Conservation (phyloP, 2,888 invertebrate genomes). For the Scaptomyza cyrtandrae region DNA sequence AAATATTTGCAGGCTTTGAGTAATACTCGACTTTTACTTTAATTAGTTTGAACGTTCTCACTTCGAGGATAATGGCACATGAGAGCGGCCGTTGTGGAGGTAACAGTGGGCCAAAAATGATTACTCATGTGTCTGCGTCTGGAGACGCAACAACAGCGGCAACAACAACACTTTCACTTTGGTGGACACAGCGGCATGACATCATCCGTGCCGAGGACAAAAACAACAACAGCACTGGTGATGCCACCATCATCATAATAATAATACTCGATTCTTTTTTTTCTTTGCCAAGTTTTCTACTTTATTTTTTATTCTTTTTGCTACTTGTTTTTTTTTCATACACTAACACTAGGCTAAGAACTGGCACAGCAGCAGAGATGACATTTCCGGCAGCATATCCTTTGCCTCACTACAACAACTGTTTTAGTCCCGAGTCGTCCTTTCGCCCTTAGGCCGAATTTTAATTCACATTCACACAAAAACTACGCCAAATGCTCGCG, state of each 20-base stretch:
- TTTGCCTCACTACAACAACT: conserved; percentile 25
- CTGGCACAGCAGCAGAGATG: conserved; percentile 44
- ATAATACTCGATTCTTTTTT: conserved; percentile 10
- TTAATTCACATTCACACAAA: conserved; percentile 20
- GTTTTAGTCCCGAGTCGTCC: conserved; percentile 5
- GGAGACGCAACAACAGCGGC: conserved; percentile 33
- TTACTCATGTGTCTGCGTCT: conserved; percentile 57
- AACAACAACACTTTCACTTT: conserved; percentile 68
- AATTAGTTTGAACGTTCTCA: conserved; percentile 52
- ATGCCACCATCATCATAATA: conserved; percentile 45
- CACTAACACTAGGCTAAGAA: conserved; percentile 14
- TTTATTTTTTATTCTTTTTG: conserved; percentile 25
- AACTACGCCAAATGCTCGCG: conserved; percentile 32
- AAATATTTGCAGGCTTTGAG: conserved; percentile 32
- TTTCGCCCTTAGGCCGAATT: conserved; percentile 27
- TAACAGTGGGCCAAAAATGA: conserved; percentile 38
- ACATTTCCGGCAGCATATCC: conserved; percentile 78
- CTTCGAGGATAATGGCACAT: conserved; percentile 56
- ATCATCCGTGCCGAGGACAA: conserved; percentile 61
- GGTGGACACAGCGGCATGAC: conserved; percentile 64
- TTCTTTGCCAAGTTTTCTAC: conserved; percentile 8
- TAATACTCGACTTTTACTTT: conserved; percentile 26
- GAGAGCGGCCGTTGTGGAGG: conserved; percentile 35
- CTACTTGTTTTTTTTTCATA: conserved; percentile 17
- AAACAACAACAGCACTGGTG: not conserved